phyloP scores from a whole-genome alignment of 2,113 vertebrate species.

The Panthera tigris region DNA sequence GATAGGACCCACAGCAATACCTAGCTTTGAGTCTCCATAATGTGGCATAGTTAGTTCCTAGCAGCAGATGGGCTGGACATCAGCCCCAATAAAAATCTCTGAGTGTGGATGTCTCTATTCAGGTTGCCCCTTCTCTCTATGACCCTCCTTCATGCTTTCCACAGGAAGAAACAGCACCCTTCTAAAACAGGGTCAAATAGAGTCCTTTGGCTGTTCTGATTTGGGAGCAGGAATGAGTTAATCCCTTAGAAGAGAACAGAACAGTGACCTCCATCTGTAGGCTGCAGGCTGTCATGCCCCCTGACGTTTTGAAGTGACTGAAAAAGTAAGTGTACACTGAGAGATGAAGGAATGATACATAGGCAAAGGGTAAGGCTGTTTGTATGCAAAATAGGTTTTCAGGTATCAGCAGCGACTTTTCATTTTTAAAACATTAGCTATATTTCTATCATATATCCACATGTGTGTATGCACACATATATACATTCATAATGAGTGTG shows the following conservation, averaged over 20 bases:
- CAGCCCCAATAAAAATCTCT: background rate
- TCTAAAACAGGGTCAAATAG: background rate
- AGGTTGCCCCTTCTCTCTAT: background rate
- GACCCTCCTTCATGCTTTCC: background rate
- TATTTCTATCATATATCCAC: background rate
- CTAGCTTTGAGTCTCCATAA: background rate
- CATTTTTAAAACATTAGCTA: background rate
- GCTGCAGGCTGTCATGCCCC: background rate
- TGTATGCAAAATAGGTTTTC: background rate
- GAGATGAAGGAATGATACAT: background rate
- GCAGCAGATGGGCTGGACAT: background rate
- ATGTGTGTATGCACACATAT: background rate
- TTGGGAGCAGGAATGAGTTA: background rate
- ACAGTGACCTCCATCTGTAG: background rate
- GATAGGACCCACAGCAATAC: background rate
- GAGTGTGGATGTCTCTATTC: background rate
- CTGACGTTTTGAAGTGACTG: background rate
- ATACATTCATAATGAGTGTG: background rate
- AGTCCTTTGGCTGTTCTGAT: background rate
- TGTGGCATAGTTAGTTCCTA: background rate
- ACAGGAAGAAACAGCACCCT: background rate
- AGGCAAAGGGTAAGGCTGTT: background rate
- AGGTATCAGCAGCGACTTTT: background rate
- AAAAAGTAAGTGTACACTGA: background rate
- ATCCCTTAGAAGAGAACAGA: background rate